A percentile compares a stretch with the other conserved stretches of the same genome.
Evolutionary conservation across 2,113 vertebrate species (phyloP).

Genomic region (Laticauda colubrina): DNA sequence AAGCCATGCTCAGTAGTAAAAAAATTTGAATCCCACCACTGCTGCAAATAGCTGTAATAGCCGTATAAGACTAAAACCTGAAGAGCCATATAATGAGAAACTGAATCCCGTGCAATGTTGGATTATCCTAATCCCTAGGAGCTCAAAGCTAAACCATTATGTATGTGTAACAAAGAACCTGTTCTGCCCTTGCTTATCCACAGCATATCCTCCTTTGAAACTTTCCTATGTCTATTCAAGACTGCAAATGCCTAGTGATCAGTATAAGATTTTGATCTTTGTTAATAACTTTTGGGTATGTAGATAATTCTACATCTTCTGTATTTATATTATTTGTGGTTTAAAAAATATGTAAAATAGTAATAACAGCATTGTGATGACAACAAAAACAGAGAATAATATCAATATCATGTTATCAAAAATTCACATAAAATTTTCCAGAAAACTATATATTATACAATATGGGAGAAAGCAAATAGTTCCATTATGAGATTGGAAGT

Average conservation of each 20-base stretch:
- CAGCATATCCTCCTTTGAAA: not conserved
- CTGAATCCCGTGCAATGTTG: not conserved
- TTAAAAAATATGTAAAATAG: not conserved
- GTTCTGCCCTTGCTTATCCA: not conserved
- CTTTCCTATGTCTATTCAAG: not conserved
- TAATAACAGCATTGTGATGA: not conserved
- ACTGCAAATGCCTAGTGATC: not conserved
- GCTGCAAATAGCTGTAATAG: not conserved
- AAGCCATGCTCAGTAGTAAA: too few species aligned
- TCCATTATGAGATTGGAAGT: not conserved
- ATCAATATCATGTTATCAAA: not conserved
- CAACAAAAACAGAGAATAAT: not conserved
- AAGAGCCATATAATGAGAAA: not conserved
- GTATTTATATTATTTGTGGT: not conserved
- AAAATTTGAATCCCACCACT: too few species aligned
- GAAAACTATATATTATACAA: not conserved
- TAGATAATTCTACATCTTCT: not conserved
- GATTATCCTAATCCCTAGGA: not conserved
- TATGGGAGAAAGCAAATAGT: not conserved
- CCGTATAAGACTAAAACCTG: not conserved
- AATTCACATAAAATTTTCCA: not conserved
- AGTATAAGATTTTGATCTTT: not conserved
- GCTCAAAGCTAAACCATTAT: not conserved
- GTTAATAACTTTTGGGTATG: not conserved
- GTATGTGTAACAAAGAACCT: not conserved